Percentiles rank a stretch among this genome's conserved stretches.
These are phyloP conservation scores for Rhynchonycteris naso DNA, from an alignment of 2,797 vertebrate genomes.

Conservation along the genomic window DNA sequence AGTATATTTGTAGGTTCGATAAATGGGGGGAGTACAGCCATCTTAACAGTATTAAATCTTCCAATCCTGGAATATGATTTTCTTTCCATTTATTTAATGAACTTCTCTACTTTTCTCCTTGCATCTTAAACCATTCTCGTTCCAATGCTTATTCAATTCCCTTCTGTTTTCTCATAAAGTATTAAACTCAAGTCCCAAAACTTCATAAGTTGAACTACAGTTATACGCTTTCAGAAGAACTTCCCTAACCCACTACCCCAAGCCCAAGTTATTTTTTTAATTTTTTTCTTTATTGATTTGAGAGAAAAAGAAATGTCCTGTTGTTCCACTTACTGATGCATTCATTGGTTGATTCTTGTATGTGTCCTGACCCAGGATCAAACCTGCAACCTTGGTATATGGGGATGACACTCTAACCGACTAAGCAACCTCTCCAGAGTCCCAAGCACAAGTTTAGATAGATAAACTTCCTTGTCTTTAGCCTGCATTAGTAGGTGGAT, in stretches of 20 bases:
- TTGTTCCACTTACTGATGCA: no score
- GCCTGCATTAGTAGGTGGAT: neutral
- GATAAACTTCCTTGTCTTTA: slow-evolving; percentile 8
- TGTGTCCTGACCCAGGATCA: no score
- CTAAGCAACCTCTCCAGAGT: neutral
- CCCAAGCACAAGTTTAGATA: neutral
- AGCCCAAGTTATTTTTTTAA: no score
- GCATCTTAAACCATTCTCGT: neutral
- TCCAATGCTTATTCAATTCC: neutral
- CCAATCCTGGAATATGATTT: neutral
- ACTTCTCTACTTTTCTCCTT: neutral
- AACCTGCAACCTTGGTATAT: no score
- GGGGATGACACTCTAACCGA: no score
- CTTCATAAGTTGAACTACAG: neutral
- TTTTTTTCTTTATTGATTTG: no score
- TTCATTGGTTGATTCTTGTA: no score
- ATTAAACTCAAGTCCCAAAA: neutral
- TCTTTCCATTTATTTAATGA: neutral
- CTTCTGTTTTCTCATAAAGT: slow-evolving; percentile 3
- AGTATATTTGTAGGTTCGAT: neutral
- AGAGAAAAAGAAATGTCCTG: no score
- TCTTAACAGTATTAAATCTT: neutral
- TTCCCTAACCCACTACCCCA: no score
- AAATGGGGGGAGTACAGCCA: neutral
- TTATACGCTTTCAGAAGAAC: neutral